These are phyloP conservation scores for Mohoua ochrocephala DNA, from an alignment of 2,113 vertebrate genomes.

Conservation along the genomic window DNA sequence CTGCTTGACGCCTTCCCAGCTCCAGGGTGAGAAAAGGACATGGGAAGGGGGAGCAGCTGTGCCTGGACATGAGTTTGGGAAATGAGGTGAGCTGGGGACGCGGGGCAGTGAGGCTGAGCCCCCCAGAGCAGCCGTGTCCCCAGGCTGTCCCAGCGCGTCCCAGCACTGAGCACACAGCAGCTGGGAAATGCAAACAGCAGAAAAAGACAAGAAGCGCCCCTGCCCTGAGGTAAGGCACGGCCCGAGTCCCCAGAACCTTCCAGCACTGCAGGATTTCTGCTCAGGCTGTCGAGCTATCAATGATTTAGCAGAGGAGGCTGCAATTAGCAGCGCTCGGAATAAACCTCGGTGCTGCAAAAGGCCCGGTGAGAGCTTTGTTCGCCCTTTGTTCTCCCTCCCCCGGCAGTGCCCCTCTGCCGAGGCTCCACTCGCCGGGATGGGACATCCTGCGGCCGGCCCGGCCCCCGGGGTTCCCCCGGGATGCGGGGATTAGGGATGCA, in stretches of 20 bases:
- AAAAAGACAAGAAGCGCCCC: neutral
- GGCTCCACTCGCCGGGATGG: accelerated
- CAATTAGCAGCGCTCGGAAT: conserved; percentile 23
- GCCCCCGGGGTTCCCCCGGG: neutral
- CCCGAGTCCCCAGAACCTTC: neutral
- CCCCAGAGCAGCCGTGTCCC: accelerated
- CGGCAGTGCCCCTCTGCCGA: accelerated
- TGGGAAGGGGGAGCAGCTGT: neutral
- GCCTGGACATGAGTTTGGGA: neutral
- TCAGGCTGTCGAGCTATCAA: neutral
- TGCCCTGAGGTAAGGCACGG: neutral
- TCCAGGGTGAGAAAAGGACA: neutral
- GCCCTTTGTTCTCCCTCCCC: neutral
- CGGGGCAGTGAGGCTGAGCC: neutral
- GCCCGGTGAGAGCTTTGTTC: neutral
- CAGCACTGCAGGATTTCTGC: neutral
- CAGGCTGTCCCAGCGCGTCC: neutral
- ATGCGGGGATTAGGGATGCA: neutral
- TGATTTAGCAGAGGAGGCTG: conserved; percentile 10
- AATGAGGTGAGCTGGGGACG: neutral
- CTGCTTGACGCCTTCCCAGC: neutral
- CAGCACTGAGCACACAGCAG: neutral
- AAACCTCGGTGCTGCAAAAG: neutral
- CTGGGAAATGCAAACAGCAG: neutral
- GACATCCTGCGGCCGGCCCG: neutral